Evolutionary conservation across 2,797 vertebrate species (phyloP), one percentile per base, ranked within the genome.

Genomic region (Sebastes diploproa): DNA sequence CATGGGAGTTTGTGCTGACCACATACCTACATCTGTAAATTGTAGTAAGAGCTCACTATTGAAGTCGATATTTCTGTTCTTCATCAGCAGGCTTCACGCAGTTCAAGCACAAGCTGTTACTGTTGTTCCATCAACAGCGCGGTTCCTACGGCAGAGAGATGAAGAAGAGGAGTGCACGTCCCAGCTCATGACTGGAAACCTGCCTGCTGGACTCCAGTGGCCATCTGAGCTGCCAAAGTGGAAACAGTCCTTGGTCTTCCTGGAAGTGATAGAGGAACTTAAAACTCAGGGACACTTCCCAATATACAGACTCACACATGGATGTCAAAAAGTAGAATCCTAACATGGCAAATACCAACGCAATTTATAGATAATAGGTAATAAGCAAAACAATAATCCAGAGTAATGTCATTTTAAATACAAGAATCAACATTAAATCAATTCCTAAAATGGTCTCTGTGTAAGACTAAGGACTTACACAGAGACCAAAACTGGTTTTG

Each of bases 151-250:
- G 84, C 81, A 83, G 79, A 81, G 68, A 82, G 83, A 82, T 83
- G 87, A 88, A 81, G 77, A 65, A 65, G 59, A 80, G 70, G 30
- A 72, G 68, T 59, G 55, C 25, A 61, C 1, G 29, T 83, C 77
- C 75, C 78, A 82, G 75, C 80, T 86, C 69, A 83, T 74, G 82
- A 74, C 83, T 91, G 92, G 87, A 91, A 83, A 82, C 32, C 25
- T 46, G 90, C 89, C 92, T 74, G 82, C 72, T 86, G 81, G 82
- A 91, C 67, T 78, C 30, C 2, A 20, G 61, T 25, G 76, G 74
- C 56, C 38, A 20, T 75, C 69, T 71, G 60, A 84, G 50, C 78
- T 77, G 80, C 86, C 80, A 85, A 81, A 84, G 82, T 84, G 78
- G 75, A 87, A 88, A 88, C 85, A 86, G 66, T 72, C 72, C 74